phyloP scores from a whole-genome alignment of 1,140 invertebrate genomes.

The Eciton burchellii region DNA sequence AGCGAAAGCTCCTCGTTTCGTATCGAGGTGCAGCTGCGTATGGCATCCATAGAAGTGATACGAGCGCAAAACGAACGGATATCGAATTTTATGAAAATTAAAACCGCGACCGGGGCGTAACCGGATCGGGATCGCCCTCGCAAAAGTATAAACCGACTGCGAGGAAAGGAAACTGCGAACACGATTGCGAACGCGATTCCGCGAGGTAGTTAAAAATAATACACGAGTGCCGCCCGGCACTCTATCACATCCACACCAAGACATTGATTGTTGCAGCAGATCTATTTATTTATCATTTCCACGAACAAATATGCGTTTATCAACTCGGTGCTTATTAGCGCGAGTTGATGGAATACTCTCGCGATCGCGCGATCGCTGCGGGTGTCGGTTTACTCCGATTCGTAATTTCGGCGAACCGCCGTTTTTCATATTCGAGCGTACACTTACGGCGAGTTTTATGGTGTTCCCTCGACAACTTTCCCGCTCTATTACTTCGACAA shows the following conservation, averaged over 20 bases:
- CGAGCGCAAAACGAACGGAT: slow-evolving; percentile 55
- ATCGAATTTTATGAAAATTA: slow-evolving; percentile 76
- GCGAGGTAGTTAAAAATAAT: slow-evolving; percentile 72
- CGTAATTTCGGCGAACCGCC: too few species aligned
- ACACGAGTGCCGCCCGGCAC: slow-evolving; percentile 15
- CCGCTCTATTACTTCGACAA: background rate
- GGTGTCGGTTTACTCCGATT: too few species aligned
- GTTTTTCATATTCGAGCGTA: slow-evolving; percentile 7
- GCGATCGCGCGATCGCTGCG: slow-evolving; percentile 10
- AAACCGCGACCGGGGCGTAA: slow-evolving; percentile 64
- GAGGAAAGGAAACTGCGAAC: slow-evolving; percentile 36
- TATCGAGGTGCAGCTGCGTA: slow-evolving; percentile 41
- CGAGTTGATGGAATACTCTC: slow-evolving; percentile 30
- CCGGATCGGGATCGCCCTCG: slow-evolving; percentile 47
- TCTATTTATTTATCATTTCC: slow-evolving; percentile 31
- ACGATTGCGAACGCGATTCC: slow-evolving; percentile 33
- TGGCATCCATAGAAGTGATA: slow-evolving; percentile 50
- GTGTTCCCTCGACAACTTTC: background rate
- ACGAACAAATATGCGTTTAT: slow-evolving; percentile 15
- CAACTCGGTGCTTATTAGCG: slow-evolving; percentile 32
- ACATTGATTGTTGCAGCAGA: slow-evolving; percentile 6
- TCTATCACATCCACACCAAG: slow-evolving; percentile 59
- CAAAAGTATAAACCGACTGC: slow-evolving; percentile 59
- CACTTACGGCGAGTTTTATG: background rate
- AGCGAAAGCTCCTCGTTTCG: slow-evolving; percentile 54